A percentile compares a stretch with the other conserved stretches of the same genome.
Conservation (phyloP, 2,113 vertebrate species). For the Ceyx cyanopectus region DNA sequence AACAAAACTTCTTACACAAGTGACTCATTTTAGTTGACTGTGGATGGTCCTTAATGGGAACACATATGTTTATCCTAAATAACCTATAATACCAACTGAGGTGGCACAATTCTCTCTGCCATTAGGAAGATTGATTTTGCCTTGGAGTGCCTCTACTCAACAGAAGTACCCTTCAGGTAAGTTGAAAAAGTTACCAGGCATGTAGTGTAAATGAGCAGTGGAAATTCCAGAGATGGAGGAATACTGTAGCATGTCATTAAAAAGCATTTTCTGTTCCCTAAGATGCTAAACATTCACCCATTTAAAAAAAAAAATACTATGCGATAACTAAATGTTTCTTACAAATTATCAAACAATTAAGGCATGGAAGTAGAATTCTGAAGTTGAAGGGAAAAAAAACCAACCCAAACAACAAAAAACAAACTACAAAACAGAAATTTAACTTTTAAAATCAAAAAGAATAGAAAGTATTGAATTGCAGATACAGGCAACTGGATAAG, state of each 20-base stretch:
- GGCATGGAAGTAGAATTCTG: background rate
- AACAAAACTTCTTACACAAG: slow-evolving; percentile 69
- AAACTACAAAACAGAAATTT: background rate
- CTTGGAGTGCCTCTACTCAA: slow-evolving; percentile 48
- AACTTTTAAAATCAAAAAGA: background rate
- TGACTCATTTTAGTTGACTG: slow-evolving; percentile 53
- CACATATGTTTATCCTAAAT: slow-evolving; percentile 76
- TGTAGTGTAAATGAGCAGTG: slow-evolving; percentile 55
- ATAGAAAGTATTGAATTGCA: background rate
- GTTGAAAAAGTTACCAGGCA: slow-evolving; percentile 61
- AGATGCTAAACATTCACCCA: background rate
- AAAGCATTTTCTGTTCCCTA: background rate
- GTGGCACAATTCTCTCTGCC: slow-evolving; percentile 28
- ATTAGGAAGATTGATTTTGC: slow-evolving; percentile 75
- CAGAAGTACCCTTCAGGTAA: slow-evolving; percentile 67
- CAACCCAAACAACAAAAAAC: background rate
- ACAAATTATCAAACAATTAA: background rate
- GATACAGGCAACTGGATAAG: background rate
- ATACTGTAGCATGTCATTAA: background rate
- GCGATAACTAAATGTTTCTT: background rate
- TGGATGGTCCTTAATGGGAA: slow-evolving; percentile 67
- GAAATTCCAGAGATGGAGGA: slow-evolving; percentile 17
- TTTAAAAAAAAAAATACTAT: background rate
- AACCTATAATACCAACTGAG: slow-evolving; percentile 58
- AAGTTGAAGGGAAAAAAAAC: background rate